A percentile compares a stretch with the other conserved stretches of the same genome.
Conservation (phyloP, 2,113 vertebrate genomes). For the Irena cyanogastra region DNA sequence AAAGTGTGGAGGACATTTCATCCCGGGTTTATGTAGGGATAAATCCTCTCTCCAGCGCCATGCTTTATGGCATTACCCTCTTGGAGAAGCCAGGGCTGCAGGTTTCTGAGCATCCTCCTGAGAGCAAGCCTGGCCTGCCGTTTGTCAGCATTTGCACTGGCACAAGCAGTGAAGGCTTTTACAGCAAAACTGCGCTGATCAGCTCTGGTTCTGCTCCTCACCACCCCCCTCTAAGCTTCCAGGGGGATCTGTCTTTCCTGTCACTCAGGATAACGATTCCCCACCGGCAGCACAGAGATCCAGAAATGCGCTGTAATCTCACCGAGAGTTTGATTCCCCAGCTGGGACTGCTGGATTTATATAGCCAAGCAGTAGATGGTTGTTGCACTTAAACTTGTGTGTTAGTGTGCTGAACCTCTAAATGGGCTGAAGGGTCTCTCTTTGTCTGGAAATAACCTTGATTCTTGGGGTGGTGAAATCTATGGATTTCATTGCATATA, state of each 20-base stretch:
- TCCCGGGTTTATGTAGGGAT: not conserved
- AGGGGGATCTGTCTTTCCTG: conserved; percentile 65
- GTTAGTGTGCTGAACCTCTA: not conserved
- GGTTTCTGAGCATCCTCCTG: conserved; percentile 29
- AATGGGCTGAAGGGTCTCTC: not conserved
- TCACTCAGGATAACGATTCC: conserved; percentile 71
- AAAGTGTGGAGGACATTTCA: not conserved
- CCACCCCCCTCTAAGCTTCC: conserved; percentile 30
- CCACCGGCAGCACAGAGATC: conserved; percentile 53
- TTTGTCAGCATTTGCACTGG: conserved; percentile 47
- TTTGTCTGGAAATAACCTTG: not conserved
- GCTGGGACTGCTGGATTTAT: conserved; percentile 57
- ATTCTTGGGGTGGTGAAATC: not conserved
- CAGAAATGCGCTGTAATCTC: conserved; percentile 69
- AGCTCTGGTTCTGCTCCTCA: conserved; percentile 33
- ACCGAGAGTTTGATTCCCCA: conserved; percentile 60
- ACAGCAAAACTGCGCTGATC: conserved; percentile 32
- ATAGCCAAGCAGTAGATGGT: conserved; percentile 19
- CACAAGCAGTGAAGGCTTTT: conserved; percentile 33
- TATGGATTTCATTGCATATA: not conserved
- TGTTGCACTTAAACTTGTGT: not conserved
- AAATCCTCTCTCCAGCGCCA: not conserved
- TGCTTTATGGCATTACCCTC: conserved; percentile 5
- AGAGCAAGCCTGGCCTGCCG: conserved; percentile 11
- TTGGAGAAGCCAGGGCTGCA: not conserved